Evolutionary conservation across 2,888 invertebrate genomes (phyloP), one percentile per base, ranked within the genome.

Genomic region (Xanthorhoe spadicearia): DNA sequence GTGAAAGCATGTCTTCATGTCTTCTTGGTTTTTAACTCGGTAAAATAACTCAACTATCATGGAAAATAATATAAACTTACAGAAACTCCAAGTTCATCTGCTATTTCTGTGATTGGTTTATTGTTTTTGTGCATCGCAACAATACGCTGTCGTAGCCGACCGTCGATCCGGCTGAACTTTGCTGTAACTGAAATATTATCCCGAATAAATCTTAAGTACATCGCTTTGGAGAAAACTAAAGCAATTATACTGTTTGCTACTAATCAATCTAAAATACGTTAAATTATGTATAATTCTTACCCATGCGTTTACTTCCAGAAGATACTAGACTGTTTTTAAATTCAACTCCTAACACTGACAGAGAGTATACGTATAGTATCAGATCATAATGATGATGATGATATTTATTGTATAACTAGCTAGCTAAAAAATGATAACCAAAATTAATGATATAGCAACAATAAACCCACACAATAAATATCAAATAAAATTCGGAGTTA

Each of bases 71-170:
- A 61, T 56, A 1, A 35, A 68, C 64, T 68, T 43, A 68, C 68
- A 51, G 64, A 62, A 58, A 66, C 66, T 59, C 66, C 66, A n/a
- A 66, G 46, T 15, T 58, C 51, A 23, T 66, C 66, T 2, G 66
- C 66, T 19, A 66, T 66, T 46, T 62, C 66, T 9, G 62, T 66
- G 15, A 66, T 66, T 0, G 66, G 66, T 46, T 62, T 66, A 15
- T 66, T 62, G 9, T 55, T 59, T 38, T 62, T 66, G 51, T 66
- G 62, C 66, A 66, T 66, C 43, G 62, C 54, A 13, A 66, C 62
- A 35, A 66, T 66, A 13, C 58, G 58, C 43, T 66, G 58, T 48
- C 59, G 62, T 10, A 66, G 51, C 10, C 35, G 50, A 23, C 55
- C 51, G 46, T 55, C 62, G 51, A 66, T 59, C 0, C 55, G 58